Base-by-base conservation (phyloP, 2,113 vertebrate species). In the Apus apus region DNA sequence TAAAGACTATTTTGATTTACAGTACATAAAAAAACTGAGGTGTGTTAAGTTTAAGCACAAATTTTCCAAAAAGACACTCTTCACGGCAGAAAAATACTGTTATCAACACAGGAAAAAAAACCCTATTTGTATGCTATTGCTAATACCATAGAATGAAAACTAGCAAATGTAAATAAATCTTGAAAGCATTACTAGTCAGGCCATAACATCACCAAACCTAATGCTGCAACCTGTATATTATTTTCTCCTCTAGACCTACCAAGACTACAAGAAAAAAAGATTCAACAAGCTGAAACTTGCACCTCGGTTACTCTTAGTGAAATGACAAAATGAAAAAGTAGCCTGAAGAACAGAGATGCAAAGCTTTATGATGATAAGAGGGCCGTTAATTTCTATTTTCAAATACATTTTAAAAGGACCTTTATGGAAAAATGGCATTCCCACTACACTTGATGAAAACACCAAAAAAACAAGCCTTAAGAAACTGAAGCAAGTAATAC, bases 1-100 rank as follows among this genome's bases (percentile, higher is more conserved):
- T 95, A 77, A 81, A 96, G 92, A 88, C 83, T 43, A 13, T 54
- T 65, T 22, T 40, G 36, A 91, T 90, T 84, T 56, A 95, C 50
- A 91, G 26, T 79, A 27, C 34, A 88, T 79, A 8, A 80, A 91
- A 91, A 94, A 77, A 46, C 13, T 30, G 78, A 34, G 60, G 67
- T 77, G 36, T 29, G 17, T 53, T 43, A 85, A 58, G 17, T 75
- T 77, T 53, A 89, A 87, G 56, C 13, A 80, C 82, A 91, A 77
- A 32, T 71, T 32, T 90, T 75, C 71, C 78, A 50, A 18, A 70
- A 94, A 72, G 62, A 58, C 27, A 51, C 22, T 66, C 82, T 72
- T 34, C 58, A 80, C 20, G 93, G 71, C 62, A 87, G 36, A 94
- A 56, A 32, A 93, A 66, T 21, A 80, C 20, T 54, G 32, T 60